Conservation (phyloP, 2,888 invertebrate species). For the Euclidia mi region DNA sequence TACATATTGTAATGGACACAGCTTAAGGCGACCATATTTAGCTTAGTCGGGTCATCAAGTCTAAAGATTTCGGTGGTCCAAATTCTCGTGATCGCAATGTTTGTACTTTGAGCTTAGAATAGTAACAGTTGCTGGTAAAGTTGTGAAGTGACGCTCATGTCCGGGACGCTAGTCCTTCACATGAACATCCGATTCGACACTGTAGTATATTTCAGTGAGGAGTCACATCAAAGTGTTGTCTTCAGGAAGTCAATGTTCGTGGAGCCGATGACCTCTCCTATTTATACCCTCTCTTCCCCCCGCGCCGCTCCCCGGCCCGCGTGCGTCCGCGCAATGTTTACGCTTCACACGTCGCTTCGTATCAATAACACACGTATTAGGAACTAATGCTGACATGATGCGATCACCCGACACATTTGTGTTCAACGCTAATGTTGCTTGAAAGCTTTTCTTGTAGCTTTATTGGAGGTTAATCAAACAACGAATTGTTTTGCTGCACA, state of each 20-base stretch:
- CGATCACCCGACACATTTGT: too few species aligned
- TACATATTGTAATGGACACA: too few species aligned
- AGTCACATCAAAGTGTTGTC: constrained; percentile 25
- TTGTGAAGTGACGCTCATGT: not conserved
- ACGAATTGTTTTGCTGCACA: too few species aligned
- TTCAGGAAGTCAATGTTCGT: constrained; percentile 22
- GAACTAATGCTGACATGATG: constrained; percentile 8
- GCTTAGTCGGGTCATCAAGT: too few species aligned
- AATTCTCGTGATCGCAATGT: too few species aligned
- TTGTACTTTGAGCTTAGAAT: too few species aligned
- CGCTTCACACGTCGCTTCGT: constrained; percentile 5
- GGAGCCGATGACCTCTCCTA: constrained; percentile 28
- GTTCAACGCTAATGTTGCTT: not conserved
- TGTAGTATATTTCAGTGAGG: constrained; percentile 16
- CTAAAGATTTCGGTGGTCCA: too few species aligned
- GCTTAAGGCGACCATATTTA: too few species aligned
- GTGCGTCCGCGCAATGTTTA: not conserved
- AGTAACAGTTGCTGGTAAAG: too few species aligned
- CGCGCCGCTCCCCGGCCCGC: not conserved
- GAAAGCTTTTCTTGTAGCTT: not conserved
- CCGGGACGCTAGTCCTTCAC: not conserved
- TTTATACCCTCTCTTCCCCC: constrained; percentile 22
- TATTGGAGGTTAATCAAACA: not conserved
- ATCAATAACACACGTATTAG: constrained; percentile 10
- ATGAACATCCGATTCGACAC: constrained; percentile 17